phyloP scores from a whole-genome alignment of 1,140 invertebrate genomes.

The Chironomus striatipennis region DNA sequence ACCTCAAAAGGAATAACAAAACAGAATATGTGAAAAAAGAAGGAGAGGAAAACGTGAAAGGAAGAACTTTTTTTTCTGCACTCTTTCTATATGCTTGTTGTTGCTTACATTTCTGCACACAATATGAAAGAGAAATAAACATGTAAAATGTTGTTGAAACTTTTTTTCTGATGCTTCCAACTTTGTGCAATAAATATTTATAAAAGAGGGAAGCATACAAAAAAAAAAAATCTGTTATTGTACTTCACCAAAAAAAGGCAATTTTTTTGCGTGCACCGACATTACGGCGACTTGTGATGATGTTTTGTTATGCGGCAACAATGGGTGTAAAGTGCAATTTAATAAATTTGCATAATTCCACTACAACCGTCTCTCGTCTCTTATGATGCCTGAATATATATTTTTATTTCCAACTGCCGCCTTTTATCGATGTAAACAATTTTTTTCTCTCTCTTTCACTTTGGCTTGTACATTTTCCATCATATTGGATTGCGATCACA shows the following conservation, averaged over 20 bases:
- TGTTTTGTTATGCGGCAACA: background rate
- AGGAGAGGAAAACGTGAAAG: background rate
- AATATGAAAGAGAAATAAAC: conserved; percentile 8
- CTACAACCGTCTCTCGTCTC: background rate
- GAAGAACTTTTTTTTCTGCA: background rate
- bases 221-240: too few species aligned
- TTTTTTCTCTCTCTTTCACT: background rate
- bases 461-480: too few species aligned
- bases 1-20: background rate
- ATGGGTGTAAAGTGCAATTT: conserved; percentile 8
- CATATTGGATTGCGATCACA: too few species aligned
- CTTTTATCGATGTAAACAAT: conserved; percentile 7
- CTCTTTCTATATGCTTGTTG: background rate
- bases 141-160: conserved; percentile 13
- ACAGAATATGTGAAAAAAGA: background rate
- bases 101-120: background rate
- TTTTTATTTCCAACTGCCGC: background rate
- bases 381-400: background rate
- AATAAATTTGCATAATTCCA: conserved; percentile 6
- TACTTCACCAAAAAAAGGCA: too few species aligned
- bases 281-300: background rate
- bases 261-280: too few species aligned
- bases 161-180: background rate
- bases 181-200: conserved; percentile 1
- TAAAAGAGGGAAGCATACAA: background rate